Percentiles rank a stretch among this genome's conserved stretches.
phyloP scores from a whole-genome alignment of 2,888 invertebrate species.

The Agrotis clavis region DNA sequence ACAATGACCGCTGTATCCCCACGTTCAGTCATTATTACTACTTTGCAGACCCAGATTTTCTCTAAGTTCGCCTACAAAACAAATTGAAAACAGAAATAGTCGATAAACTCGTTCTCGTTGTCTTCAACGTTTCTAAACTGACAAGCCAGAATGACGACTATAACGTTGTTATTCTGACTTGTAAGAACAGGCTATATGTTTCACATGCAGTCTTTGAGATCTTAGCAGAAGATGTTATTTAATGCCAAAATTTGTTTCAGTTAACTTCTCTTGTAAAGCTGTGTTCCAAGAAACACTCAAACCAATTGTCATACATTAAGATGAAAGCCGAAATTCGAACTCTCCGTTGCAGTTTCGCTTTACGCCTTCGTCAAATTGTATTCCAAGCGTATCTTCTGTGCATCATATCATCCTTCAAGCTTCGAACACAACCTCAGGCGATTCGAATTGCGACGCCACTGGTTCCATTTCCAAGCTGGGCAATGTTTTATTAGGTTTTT shows the following conservation, averaged over 20 bases:
- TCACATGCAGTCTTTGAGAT: too few relatives aligned
- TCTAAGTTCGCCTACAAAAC: too few relatives aligned
- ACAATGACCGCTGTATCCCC: too few relatives aligned
- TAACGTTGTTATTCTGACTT: too few relatives aligned
- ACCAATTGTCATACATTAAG: constrained; percentile 21
- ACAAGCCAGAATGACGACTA: background rate
- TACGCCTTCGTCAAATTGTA: constrained; percentile 24
- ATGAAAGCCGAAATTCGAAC: background rate
- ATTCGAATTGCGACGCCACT: background rate
- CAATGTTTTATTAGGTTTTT: too few relatives aligned
- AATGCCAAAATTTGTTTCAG: background rate
- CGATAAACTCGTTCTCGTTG: background rate
- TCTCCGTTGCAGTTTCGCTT: constrained; percentile 6
- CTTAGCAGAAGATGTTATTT: too few relatives aligned
- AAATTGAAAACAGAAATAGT: background rate
- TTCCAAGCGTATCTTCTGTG: constrained; percentile 33
- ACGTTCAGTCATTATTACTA: too few relatives aligned
- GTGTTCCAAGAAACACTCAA: background rate
- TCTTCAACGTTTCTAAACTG: background rate
- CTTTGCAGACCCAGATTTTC: too few relatives aligned
- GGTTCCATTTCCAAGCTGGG: too few relatives aligned
- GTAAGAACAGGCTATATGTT: background rate
- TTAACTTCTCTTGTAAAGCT: background rate
- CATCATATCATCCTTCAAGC: constrained; percentile 18
- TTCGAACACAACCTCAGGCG: background rate